Base-by-base conservation (phyloP, 2,888 invertebrate species). In the Leucophenga montana region DNA sequence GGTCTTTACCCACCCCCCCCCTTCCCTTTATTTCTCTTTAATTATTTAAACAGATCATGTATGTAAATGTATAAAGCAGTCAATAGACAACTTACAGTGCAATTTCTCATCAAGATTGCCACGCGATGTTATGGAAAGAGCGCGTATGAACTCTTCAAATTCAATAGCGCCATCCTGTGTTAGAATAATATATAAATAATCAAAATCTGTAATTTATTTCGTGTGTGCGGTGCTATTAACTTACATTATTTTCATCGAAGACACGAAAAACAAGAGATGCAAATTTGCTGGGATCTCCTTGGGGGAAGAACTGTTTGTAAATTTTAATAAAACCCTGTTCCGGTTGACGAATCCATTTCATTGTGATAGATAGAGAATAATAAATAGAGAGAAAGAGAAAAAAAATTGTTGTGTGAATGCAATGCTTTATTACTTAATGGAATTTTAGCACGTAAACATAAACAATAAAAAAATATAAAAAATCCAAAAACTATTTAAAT, bases 281-380 rank as follows among this genome's bases (percentile, higher is more conserved):
- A 89, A 99, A 99, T 91, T 98, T 99, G 87, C 97, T 97, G 56
- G 99, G 98, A 90, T 99, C 98, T 78, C 99, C 99, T 92, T 98
- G 97, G 68, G 99, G 99, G 90, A 99, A 99, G 91, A 99, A 99
- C 90, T 99, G 98, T 90, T 97, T 97, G 92, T 99, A 99, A 90
- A 99, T 99, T 92, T 96, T 97, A 89, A 98, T 97, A 92, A 99
- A 99, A 84, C 98, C 98, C 97, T 98, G 90, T 70, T 90, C 90
- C 77, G 70, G 16, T 44, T 22, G 27, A 74, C 54, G 14, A 57
- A 18, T 65, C 13, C 46, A 65, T 62, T 27, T 31, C 31, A 14
- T 31, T 59, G 31, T 59, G 59, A 56, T 18, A 22, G 56, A 18
- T 27, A 56, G 22, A 18, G 27, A 14, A 56, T 18, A 31, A 8